These are phyloP conservation scores for Plusia festucae DNA, from an alignment of 2,888 invertebrate species.

Conservation along the genomic window DNA sequence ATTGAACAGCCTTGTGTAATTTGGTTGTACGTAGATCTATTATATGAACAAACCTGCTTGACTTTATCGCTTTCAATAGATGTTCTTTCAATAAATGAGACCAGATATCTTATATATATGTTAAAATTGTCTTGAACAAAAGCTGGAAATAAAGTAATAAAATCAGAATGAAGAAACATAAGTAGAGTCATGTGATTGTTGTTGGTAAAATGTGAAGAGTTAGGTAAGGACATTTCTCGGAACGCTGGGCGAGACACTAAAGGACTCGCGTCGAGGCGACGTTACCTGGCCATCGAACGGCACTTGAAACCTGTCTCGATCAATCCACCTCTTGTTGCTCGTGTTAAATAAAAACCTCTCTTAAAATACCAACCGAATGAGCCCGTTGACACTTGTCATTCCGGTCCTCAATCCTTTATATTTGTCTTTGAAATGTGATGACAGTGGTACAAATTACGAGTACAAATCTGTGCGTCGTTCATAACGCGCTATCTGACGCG, in stretches of 20 bases:
- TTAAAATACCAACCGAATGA: slow-evolving; percentile 87
- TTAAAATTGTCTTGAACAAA: slow-evolving; percentile 26
- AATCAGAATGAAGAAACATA: slow-evolving; percentile 51
- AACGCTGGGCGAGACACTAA: slow-evolving; percentile 80
- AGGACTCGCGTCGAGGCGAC: slow-evolving; percentile 74
- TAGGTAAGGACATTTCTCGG: slow-evolving; percentile 85
- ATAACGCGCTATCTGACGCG: slow-evolving; percentile 85
- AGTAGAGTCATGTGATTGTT: slow-evolving; percentile 68
- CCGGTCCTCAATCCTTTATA: slow-evolving; percentile 88
- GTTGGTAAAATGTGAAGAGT: slow-evolving; percentile 72
- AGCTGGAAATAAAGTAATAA: slow-evolving; percentile 40
- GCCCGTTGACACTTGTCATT: slow-evolving; percentile 88
- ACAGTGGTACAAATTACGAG: slow-evolving; percentile 89
- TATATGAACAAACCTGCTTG: too few species aligned
- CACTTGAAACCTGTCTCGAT: slow-evolving; percentile 89
- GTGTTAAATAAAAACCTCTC: slow-evolving; percentile 88
- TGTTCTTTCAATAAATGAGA: background rate
- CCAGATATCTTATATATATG: background rate
- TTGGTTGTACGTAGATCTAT: background rate
- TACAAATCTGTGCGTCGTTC: slow-evolving; percentile 88
- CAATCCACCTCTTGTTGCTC: slow-evolving; percentile 88
- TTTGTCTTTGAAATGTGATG: slow-evolving; percentile 90
- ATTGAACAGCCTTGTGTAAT: background rate
- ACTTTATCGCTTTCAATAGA: too few species aligned
- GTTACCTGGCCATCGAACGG: slow-evolving; percentile 83